These are phyloP conservation scores for Cydia fagiglandana DNA, from an alignment of 1,140 invertebrate species.

Conservation along the genomic window DNA sequence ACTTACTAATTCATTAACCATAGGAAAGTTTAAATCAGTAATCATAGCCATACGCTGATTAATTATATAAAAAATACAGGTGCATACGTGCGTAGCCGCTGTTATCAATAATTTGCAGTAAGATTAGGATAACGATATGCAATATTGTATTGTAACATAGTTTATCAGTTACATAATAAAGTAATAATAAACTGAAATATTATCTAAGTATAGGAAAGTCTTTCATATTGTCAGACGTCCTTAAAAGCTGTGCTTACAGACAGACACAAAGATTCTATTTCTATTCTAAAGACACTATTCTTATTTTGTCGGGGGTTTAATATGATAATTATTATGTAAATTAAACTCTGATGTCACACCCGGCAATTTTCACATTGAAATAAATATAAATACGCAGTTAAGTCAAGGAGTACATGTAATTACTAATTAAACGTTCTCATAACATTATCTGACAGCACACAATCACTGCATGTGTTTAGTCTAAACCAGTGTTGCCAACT, in stretches of 20 bases:
- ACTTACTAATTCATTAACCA: not conserved
- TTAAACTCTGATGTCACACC: not conserved
- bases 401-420: not conserved
- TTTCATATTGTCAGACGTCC: too few species aligned
- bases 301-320: too few species aligned
- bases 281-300: too few species aligned
- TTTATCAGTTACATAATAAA: conserved; percentile 13
- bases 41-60: too few species aligned
- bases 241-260: too few species aligned
- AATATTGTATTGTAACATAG: not conserved
- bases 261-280: too few species aligned
- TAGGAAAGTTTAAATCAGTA: conserved; percentile 1
- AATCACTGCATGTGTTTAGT: not conserved
- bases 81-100: not conserved
- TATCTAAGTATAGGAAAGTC: not conserved
- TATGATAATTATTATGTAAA: too few species aligned
- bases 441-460: conserved; percentile 5
- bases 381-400: not conserved
- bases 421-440: not conserved
- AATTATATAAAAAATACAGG: too few species aligned
- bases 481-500: too few species aligned
- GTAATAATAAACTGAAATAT: not conserved
- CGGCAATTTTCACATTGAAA: not conserved
- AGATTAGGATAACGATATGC: conserved; percentile 22
- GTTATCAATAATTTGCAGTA: not conserved